Evolutionary conservation across 2,888 invertebrate species (phyloP).

Genomic region (Aelia acuminata): DNA sequence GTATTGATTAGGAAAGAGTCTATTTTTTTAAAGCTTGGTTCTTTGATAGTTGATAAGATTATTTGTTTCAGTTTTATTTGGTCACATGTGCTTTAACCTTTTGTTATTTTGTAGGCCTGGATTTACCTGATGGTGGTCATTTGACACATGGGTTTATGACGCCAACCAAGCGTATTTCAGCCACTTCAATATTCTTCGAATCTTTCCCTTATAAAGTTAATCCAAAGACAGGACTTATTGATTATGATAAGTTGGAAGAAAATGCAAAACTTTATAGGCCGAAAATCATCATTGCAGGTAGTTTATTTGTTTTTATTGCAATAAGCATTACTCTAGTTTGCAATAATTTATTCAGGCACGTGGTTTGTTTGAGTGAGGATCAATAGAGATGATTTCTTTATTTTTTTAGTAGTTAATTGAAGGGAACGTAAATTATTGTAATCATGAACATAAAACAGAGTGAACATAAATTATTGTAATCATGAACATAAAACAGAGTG

Average conservation of each 20-base stretch:
- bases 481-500: too few relatives aligned
- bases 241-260: constrained; percentile 89
- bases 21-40: too few relatives aligned
- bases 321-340: not conserved
- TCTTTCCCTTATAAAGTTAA: constrained; percentile 96
- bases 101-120: constrained; percentile 75
- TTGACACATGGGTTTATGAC: constrained; percentile 94
- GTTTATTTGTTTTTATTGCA: not conserved
- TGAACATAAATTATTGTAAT: too few relatives aligned
- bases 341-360: too few relatives aligned
- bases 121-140: constrained; percentile 97
- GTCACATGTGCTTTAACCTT: not conserved
- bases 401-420: too few relatives aligned
- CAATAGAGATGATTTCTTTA: too few relatives aligned
- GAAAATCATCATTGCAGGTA: constrained; percentile 90
- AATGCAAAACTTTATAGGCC: constrained; percentile 92
- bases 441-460: too few relatives aligned
- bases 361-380: too few relatives aligned
- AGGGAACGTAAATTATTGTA: too few relatives aligned
- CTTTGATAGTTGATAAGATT: too few relatives aligned
- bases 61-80: not conserved
- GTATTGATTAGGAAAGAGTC: too few relatives aligned
- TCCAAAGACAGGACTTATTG: constrained; percentile 87
- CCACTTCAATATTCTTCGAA: constrained; percentile 97
- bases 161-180: constrained; percentile 90